Evolutionary conservation across 2,113 vertebrate genomes (phyloP).

Genomic region (Proteles cristata): DNA sequence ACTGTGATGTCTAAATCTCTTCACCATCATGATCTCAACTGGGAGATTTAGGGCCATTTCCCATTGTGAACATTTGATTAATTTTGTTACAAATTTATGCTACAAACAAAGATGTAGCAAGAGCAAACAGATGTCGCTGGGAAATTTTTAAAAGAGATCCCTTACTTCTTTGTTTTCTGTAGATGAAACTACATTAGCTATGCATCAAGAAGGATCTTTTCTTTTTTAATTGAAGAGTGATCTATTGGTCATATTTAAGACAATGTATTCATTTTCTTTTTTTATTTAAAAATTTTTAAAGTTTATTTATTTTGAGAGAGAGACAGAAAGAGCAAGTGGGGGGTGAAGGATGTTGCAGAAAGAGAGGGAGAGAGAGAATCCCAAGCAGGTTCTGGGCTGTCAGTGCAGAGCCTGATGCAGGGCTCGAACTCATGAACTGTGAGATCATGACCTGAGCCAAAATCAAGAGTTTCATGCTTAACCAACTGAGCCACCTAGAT

Average conservation of each 20-base stretch:
- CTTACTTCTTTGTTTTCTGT: not conserved
- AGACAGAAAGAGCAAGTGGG: no score
- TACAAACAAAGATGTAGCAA: not conserved
- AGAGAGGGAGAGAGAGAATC: no score
- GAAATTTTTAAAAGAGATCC: not conserved
- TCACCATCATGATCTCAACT: not conserved
- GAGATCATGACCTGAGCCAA: no score
- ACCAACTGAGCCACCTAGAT: no score
- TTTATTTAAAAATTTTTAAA: no score
- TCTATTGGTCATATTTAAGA: not conserved
- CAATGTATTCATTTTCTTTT: not conserved
- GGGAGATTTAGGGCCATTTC: not conserved
- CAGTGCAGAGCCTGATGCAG: no score
- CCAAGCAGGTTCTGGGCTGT: no score
- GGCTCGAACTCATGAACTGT: no score
- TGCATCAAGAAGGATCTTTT: not conserved
- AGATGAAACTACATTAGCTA: not conserved
- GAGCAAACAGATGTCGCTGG: not conserved
- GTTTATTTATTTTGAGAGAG: no score
- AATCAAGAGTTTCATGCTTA: no score
- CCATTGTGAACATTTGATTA: not conserved
- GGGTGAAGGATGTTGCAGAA: no score
- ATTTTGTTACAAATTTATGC: not conserved
- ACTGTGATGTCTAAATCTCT: not conserved
- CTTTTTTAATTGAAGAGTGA: not conserved